Evolutionary conservation across 2,888 invertebrate genomes (phyloP), one percentile per base, ranked within the genome.

Genomic region (Torymus auratus): DNA sequence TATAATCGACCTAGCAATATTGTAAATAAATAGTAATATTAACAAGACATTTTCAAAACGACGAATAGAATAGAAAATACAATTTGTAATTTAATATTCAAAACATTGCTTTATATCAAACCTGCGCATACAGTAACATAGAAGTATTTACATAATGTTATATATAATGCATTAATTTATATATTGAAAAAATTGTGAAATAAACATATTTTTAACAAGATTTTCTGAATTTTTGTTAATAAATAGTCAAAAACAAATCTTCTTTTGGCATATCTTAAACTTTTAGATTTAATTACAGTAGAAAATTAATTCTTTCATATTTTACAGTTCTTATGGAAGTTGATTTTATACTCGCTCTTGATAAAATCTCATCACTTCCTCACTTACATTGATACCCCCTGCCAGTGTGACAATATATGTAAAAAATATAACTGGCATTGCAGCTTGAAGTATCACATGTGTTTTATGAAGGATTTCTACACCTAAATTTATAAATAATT

Each of bases 381-480:
- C 93, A 85, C 96, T 97, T 74, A 98, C 93, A 92, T 99, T 98
- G 94, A 96, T 95, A 72, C 96, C 95, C 78, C 95, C 93, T 12
- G 94, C 92, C 76, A 98, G 91, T 0, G 96, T 95, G 23, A 96
- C 92, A 69, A 98, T 91, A 91, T 96, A 99, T 69, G 95, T 90
- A 14, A 98, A 87, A 84, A 96, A 92, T 74, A 97, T 92, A 62
- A 95, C 91, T 1, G 98, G 96, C 83, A 99, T 91, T 2, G 98
- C 96, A 84, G 96, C 94, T 74, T 99, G 93, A 88, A 82, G 81
- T 67, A 99, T 95, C 74, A 95, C 92, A 84, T 98, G 94, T 0
- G 97, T 97, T 88, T 95, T 96, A 85, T 96, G 95, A 70, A 99
- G 92, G 90, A 96, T 96, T 58, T 97, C 96, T 83, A 99, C 93